Conservation (phyloP, 2,113 vertebrate genomes). For the Gallinago jamesoni region DNA sequence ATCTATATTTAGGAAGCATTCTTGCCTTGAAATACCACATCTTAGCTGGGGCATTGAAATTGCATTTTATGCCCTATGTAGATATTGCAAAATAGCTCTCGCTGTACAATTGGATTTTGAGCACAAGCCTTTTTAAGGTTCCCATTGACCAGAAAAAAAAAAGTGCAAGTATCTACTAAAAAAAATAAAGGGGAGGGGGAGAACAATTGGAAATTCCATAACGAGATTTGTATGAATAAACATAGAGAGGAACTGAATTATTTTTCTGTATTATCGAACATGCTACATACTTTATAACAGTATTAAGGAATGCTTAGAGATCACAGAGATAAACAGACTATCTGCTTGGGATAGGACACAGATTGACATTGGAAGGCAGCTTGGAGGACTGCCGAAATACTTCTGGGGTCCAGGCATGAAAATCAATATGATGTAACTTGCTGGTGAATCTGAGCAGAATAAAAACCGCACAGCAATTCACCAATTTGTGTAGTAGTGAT, state of each 20-base stretch:
- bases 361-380: background rate
- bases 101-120: background rate
- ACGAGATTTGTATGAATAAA: background rate
- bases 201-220: background rate
- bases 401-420: background rate
- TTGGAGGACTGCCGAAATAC: background rate
- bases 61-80: background rate
- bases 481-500: background rate
- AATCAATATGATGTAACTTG: background rate
- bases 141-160: background rate
- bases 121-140: background rate
- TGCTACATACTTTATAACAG: background rate
- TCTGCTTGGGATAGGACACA: background rate
- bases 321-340: background rate
- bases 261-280: background rate
- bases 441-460: background rate
- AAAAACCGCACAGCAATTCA: background rate
- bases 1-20: background rate
- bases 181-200: background rate
- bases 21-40: background rate
- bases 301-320: background rate
- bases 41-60: background rate
- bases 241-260: background rate
- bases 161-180: background rate
- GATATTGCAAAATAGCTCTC: background rate